phyloP scores from a whole-genome alignment of 1,140 invertebrate species.

The Diorhabda sublineata region DNA sequence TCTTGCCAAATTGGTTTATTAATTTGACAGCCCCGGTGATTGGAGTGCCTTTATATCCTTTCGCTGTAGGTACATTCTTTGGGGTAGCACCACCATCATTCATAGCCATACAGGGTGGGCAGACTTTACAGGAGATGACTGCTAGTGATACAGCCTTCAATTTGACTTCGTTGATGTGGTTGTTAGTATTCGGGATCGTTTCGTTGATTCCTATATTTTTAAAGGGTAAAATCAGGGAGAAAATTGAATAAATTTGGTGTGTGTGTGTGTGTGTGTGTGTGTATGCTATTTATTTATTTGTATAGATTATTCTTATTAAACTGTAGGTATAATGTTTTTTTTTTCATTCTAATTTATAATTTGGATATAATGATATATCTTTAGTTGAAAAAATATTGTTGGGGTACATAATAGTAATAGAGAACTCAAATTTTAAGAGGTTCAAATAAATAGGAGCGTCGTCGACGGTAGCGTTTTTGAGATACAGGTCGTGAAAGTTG shows the following conservation, averaged over 20 bases:
- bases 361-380: too few relatives aligned
- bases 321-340: too few relatives aligned
- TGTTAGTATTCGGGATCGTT: slow-evolving; percentile 73
- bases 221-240: slow-evolving; percentile 50
- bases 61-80: slow-evolving; percentile 89
- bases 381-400: too few relatives aligned
- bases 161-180: slow-evolving; percentile 75
- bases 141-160: slow-evolving; percentile 88
- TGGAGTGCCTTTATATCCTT: slow-evolving; percentile 87
- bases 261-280: neutral
- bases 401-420: too few relatives aligned
- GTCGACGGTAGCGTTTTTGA: too few relatives aligned
- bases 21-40: slow-evolving; percentile 96
- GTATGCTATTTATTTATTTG: neutral
- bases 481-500: too few relatives aligned
- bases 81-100: slow-evolving; percentile 98
- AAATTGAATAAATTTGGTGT: slow-evolving; percentile 9
- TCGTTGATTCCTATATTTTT: slow-evolving; percentile 89
- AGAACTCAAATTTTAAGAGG: too few relatives aligned
- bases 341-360: too few relatives aligned
- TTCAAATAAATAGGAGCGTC: too few relatives aligned
- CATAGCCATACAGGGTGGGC: slow-evolving; percentile 95
- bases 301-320: neutral
- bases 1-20: slow-evolving; percentile 99
- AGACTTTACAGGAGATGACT: slow-evolving; percentile 88